phyloP scores from a whole-genome alignment of 2,797 vertebrate genomes.

The Paguma larvata region DNA sequence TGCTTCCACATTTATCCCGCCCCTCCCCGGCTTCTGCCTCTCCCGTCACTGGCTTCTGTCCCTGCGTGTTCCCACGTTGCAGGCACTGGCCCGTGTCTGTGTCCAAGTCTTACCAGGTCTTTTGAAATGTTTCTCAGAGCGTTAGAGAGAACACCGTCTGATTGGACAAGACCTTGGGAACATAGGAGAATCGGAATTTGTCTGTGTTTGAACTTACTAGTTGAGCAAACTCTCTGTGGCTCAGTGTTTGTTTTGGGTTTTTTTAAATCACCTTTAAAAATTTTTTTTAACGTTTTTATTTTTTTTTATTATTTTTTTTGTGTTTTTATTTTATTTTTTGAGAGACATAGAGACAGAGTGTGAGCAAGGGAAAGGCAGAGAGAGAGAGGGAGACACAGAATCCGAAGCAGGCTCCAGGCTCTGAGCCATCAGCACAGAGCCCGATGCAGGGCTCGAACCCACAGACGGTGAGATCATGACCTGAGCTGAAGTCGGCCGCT shows the following conservation, averaged over 20 bases:
- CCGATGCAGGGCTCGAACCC: too few species aligned
- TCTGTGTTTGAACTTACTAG: neutral
- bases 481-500: too few species aligned
- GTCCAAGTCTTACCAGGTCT: neutral
- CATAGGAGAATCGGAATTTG: neutral
- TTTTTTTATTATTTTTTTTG: too few species aligned
- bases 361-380: too few species aligned
- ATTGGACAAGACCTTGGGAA: neutral
- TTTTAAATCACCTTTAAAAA: neutral
- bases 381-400: too few species aligned
- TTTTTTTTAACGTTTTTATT: too few species aligned
- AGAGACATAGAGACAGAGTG: too few species aligned
- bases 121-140: neutral
- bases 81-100: neutral
- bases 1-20: constrained; percentile 60
- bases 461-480: too few species aligned
- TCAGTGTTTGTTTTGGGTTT: neutral
- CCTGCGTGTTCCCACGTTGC: neutral
- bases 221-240: neutral
- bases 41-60: neutral
- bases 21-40: neutral
- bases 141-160: neutral
- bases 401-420: too few species aligned
- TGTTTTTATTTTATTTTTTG: too few species aligned
- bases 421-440: too few species aligned